Base-by-base conservation (phyloP, 1,140 invertebrate genomes). In the Drosophila azteca region DNA sequence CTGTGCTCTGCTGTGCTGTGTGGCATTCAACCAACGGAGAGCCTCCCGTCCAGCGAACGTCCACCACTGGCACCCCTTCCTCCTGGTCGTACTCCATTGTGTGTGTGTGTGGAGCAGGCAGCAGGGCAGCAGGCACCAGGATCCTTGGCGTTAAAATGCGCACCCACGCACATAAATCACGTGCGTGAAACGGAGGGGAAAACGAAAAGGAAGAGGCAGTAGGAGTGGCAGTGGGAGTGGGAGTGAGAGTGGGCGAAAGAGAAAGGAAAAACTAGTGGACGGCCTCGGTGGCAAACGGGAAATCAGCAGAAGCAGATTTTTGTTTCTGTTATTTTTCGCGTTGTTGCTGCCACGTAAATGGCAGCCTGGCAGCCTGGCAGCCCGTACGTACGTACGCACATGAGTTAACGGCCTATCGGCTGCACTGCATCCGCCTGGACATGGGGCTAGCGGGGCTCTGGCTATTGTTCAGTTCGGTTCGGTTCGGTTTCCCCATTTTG, bases 91-190 rank as follows among this genome's bases (percentile, higher is more conserved):
- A 9, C 35, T 13, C 35, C 35, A 39, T 39, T 64, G 53, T 26
- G 52, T 58, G 52, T 64, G 53, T 26, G 52, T 58, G 52, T 63
- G 26, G 2, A 26, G 9, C 49, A 35, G 20, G 20, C 31, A 15
- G 13, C 43, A 35, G 66, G 66, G 45, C 31, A 9, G 31, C 29
- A 35, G 29, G 35, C 22, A 31, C 43, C 39, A 49, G 72, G 20
- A 46, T 76, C 29, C 71, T 55, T 59, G 55, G 46, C 78, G 70
- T 82, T 82, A 85, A 85, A 85, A 85, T 85, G 78, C 78, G 82
- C 78, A 77, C 82, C 82, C 82, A 87, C 82, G 82, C 74, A 82
- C 82, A 85, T 85, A 85, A 85, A 85, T 85, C 82, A 85, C 82
- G 81, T 85, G 81, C 82, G 69, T 70, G 81, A 85, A 84, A 24